These are phyloP conservation scores for Lutraria rhynchaena DNA, from an alignment of 1,140 invertebrate genomes.

Conservation along the genomic window DNA sequence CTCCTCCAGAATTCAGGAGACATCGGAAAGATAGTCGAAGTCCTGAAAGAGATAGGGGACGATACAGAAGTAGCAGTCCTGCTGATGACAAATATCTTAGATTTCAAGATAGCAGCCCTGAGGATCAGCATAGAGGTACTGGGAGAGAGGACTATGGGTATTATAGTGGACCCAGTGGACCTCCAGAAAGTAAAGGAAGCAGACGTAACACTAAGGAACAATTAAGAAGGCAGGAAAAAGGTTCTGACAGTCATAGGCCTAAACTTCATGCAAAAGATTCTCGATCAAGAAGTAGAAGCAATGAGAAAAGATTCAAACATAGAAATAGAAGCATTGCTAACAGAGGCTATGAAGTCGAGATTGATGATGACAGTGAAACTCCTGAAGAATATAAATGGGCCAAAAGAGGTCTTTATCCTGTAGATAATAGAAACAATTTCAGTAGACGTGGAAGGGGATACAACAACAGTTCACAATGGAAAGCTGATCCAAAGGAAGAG, in stretches of 20 bases:
- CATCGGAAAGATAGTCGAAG: constrained; percentile 26
- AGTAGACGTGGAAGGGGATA: background rate
- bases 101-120: constrained; percentile 60
- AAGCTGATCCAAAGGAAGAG: constrained; percentile 37
- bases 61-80: constrained; percentile 37
- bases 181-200: constrained; percentile 21
- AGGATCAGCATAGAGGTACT: constrained; percentile 41
- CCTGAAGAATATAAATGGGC: constrained; percentile 47
- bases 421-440: constrained; percentile 1
- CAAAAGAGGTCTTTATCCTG: constrained; percentile 6
- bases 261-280: background rate
- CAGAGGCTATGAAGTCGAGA: background rate
- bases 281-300: constrained; percentile 45
- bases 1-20: constrained; percentile 2
- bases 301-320: constrained; percentile 10
- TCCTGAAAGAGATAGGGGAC: constrained; percentile 19
- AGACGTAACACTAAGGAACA: constrained; percentile 16
- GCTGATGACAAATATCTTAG: constrained; percentile 49
- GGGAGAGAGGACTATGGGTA: constrained; percentile 45
- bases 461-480: background rate
- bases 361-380: constrained; percentile 2
- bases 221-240: constrained; percentile 7
- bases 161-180: constrained; percentile 46
- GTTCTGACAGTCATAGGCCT: background rate
- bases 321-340: constrained; percentile 15